phyloP scores from a whole-genome alignment of 2,797 vertebrate species.

The Alcedo atthis region DNA sequence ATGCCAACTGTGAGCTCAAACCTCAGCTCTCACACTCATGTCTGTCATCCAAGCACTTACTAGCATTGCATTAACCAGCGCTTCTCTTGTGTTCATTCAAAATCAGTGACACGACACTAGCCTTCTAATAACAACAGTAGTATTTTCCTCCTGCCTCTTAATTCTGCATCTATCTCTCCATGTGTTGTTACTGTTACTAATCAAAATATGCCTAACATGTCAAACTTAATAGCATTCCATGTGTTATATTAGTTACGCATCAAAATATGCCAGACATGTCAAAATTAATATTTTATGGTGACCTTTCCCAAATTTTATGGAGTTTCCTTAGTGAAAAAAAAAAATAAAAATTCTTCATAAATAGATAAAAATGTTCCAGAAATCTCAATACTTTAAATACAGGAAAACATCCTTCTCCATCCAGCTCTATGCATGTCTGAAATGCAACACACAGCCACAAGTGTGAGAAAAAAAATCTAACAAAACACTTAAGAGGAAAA shows the following conservation, averaged over 20 bases:
- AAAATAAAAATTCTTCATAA: background rate
- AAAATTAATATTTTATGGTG: background rate
- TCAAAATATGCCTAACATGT: background rate
- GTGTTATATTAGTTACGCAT: background rate
- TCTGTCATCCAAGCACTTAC: background rate
- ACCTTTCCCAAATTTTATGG: background rate
- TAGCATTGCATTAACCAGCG: background rate
- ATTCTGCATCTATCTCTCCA: background rate
- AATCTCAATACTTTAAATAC: background rate
- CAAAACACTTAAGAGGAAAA: background rate
- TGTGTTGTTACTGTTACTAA: background rate
- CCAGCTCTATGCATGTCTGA: background rate
- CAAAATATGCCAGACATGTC: background rate
- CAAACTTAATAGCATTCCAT: background rate
- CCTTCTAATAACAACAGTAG: background rate
- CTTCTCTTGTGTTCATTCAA: background rate
- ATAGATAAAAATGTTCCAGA: background rate
- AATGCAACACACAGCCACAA: background rate
- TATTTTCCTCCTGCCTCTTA: background rate
- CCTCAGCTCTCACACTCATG: background rate
- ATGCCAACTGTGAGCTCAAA: background rate
- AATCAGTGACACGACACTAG: background rate
- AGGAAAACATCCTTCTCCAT: background rate
- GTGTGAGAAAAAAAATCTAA: background rate
- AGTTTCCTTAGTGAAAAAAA: background rate